Conservation (phyloP, 2,797 vertebrate genomes). For the Cyprinodon diabolis region DNA sequence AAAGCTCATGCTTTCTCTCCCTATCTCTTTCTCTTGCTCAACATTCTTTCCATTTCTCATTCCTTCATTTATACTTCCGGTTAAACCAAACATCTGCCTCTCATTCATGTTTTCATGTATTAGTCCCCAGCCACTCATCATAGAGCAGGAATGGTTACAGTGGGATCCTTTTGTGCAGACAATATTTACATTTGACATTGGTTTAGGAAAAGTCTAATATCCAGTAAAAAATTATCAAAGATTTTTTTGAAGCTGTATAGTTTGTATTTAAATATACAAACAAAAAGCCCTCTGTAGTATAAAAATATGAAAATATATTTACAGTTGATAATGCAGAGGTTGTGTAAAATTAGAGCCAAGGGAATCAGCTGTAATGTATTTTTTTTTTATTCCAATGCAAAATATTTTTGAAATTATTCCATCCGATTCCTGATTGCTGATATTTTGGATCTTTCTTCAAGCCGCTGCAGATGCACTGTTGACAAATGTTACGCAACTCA, state of each 20-base stretch:
- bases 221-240: background rate
- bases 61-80: slow-evolving; percentile 36
- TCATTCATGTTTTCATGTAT: slow-evolving; percentile 27
- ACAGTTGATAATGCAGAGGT: background rate
- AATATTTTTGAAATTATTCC: no score
- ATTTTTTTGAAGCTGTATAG: background rate
- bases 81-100: slow-evolving; percentile 18
- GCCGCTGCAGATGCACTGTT: no score
- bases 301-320: background rate
- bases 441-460: no score
- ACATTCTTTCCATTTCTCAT: slow-evolving; percentile 30
- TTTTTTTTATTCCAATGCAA: no score
- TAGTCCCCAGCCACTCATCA: slow-evolving; percentile 15
- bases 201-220: background rate
- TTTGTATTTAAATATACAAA: background rate
- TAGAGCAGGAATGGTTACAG: slow-evolving; percentile 6
- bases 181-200: background rate
- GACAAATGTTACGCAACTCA: no score
- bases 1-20: slow-evolving; percentile 21
- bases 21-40: slow-evolving; percentile 9
- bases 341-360: no score
- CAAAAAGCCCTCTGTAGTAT: no score
- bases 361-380: no score
- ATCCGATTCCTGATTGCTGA: no score
- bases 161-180: slow-evolving; percentile 1